These are phyloP conservation scores for Smutsia temminckii DNA, from an alignment of 2,797 vertebrate species.

Conservation along the genomic window DNA sequence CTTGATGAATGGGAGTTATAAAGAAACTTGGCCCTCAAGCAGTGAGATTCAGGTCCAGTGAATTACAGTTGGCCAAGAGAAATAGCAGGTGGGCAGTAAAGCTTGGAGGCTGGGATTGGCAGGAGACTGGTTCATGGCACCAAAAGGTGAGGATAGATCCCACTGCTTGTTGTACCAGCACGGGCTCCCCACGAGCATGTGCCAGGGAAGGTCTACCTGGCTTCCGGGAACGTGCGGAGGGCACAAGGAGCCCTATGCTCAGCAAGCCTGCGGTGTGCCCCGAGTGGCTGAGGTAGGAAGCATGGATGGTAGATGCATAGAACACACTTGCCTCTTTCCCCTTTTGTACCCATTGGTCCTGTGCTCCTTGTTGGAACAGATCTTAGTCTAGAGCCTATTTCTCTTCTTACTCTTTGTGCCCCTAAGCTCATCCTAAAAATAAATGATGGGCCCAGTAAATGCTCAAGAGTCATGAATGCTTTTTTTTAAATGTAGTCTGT, in stretches of 20 bases:
- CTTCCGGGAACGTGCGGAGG: neutral
- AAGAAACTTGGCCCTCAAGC: neutral
- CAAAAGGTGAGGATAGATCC: neutral
- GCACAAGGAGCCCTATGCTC: rapidly evolving
- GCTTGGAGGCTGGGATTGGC: neutral
- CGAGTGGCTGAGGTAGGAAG: neutral
- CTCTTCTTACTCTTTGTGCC: neutral
- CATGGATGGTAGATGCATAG: rapidly evolving
- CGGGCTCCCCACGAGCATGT: neutral
- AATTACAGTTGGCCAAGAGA: neutral
- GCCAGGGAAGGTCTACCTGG: rapidly evolving
- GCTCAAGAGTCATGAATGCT: neutral
- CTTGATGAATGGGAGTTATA: neutral
- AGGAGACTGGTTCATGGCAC: neutral
- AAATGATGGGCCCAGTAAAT: neutral
- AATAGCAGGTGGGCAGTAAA: neutral
- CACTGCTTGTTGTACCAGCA: neutral
- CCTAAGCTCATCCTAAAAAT: neutral
- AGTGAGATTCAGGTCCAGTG: neutral
- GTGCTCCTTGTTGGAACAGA: neutral
- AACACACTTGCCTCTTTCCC: neutral
- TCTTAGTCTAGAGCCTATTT: neutral
- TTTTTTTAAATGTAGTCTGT: neutral
- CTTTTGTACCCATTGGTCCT: neutral
- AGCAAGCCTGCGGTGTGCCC: neutral